These are phyloP conservation scores for Himalopsyche japonica DNA, from an alignment of 2,888 invertebrate genomes.

Conservation along the genomic window DNA sequence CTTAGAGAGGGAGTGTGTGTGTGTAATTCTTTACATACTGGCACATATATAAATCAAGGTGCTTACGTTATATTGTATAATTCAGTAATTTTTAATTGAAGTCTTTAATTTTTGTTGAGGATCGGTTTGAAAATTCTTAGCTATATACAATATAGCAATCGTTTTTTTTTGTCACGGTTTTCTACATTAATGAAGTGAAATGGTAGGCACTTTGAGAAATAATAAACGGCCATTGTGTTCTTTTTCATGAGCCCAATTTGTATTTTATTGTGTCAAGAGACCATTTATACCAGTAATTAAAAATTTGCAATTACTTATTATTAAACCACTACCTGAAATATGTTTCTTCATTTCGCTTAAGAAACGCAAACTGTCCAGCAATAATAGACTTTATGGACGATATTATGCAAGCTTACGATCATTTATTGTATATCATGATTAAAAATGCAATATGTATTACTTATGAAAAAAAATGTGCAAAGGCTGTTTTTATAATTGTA, in stretches of 20 bases:
- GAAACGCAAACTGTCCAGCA: too few species aligned
- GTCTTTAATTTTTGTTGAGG: background rate
- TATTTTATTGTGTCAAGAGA: background rate
- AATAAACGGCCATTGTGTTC: background rate
- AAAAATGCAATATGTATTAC: too few species aligned
- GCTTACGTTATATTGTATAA: too few species aligned
- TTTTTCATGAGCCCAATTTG: background rate
- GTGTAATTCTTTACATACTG: too few species aligned
- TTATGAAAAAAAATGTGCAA: too few species aligned
- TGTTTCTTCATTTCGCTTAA: too few species aligned
- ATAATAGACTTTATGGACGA: too few species aligned
- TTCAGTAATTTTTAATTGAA: background rate
- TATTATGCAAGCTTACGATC: too few species aligned
- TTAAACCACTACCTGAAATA: background rate
- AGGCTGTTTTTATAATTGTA: too few species aligned
- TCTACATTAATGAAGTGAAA: background rate
- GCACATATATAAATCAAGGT: too few species aligned
- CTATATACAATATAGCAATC: background rate
- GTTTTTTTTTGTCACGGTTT: background rate
- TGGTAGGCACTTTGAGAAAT: background rate
- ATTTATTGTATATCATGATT: too few species aligned
- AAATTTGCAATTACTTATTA: background rate
- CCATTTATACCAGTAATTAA: background rate
- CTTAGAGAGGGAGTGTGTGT: too few species aligned
- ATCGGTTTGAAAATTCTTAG: background rate